Base-by-base conservation (phyloP, 1,140 invertebrate genomes). In the Ganaspis sp. region DNA sequence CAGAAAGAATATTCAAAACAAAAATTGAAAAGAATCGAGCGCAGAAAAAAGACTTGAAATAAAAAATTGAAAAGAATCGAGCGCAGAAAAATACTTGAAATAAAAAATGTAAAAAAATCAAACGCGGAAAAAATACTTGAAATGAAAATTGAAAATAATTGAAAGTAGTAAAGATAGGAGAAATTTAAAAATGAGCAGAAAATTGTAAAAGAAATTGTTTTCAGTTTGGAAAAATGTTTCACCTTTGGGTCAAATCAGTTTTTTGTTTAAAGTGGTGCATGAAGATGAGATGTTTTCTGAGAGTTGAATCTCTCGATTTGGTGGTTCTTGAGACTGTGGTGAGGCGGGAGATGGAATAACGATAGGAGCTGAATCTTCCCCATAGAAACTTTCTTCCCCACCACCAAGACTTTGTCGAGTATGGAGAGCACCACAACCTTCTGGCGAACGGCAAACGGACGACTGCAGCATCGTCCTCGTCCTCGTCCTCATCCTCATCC, bases 391-490 rank as follows among this genome's bases (percentile, higher is more conserved):
- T 42, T 77, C 72, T 37, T 70, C 80, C 80, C 80, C 80, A 81
- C 80, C 75, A 81, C 77, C 58, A 70, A 17, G 40, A 72, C 58
- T 19, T 19, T 34, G 5, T 26, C 15, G n/a, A 38, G 69, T 53
- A 8, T 21, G 53, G n/a, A 9, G 58, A 26, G 58, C 58, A 64
- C 58, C 58, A 64, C 58, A 15, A 29, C 58, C 58, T 64, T 64
- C 58, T 49, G 45, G 45, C 45, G 95, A 95, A 79, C 94, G 95
- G 19, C 94, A 94, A 58, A 84, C 84, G 49, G 76, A 72, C 80
- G 82, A 82, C 81, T 83, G 69, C 29, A 70, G 69, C 69, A 42
- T 40, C 69, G 73, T 75, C 69, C 75, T 76, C 72, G 73, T 81
- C 69, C 74, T 79, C 78, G 78, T 81, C 77, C 34, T 73, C 38